Base-by-base conservation (phyloP, 1,140 invertebrate species). In the Centruroides sculpturatus region DNA sequence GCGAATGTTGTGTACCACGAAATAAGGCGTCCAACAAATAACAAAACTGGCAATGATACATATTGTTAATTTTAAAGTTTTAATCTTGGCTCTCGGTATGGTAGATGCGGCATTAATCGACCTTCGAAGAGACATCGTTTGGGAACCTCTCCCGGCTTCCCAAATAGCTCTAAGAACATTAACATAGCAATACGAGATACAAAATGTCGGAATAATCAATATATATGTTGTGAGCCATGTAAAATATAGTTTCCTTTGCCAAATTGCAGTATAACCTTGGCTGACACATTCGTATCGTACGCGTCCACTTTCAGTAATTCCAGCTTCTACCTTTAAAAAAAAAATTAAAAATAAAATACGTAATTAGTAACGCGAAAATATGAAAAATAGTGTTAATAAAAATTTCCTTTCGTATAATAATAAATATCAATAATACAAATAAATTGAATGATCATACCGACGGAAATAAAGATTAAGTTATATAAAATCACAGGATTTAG, bases 11-110 rank as follows among this genome's bases (percentile, higher is more conserved):
- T 67, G 67, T 3, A 73, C 65, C 35, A 76, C 71, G 65, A 77
- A 77, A 64, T 77, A 77, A 1, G 75, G 75, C 3, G 73, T 74
- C 75, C 75, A 77, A 65, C 76, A 77, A 5, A 70, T 69, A 10
- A 76, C 68, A 60, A 77, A 77, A 12, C 73, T 71, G 12, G 73
- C 54, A 41, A 75, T 75, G 10, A 77, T 75, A 35, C 70, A 73
- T 52, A 76, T 69, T n/a, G 73, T 75, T 57, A 77, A 64, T 60
- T 76, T 75, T 3, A 76, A 67, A 9, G 75, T 75, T 64, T 75
- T 75, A 47, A 76, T 65, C 62, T 75, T 76, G n/a, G 74, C 71
- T 10, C 70, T 64, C 0, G 67, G 64, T 12, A 71, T 66, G 11
- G 64, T 63, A 47, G 61, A 49, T n/a, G 61, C 55, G 49, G 67